Evolutionary conservation across 2,797 vertebrate species (phyloP), one percentile per base, ranked within the genome.

Genomic region (Benthosema pterotum): DNA sequence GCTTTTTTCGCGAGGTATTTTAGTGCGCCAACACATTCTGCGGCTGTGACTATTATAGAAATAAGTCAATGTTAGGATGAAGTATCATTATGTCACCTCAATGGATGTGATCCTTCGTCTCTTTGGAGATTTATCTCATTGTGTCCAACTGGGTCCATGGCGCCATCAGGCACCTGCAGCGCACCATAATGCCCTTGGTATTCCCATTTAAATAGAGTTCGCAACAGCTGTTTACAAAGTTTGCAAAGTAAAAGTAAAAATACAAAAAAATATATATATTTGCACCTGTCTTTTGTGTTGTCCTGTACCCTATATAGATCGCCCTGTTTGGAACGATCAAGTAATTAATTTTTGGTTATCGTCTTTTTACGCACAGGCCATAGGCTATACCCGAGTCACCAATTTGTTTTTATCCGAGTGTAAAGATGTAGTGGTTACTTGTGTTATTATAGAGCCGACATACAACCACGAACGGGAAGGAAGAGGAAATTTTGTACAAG

Each of bases 391-490:
- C n/a, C 16, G 78, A 74, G 78, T 78, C 83, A 79, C 80, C 85
- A 81, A 84, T 88, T 82, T 71, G 74, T 84, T 80, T 91, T 82
- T 85, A 87, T 83, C 74, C 66, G 90, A 84, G 80, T 87, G 87
- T 90, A 91, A 88, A 90, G 87, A 90, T 83, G 89, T 83, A 84
- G 93, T 78, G 93, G 93, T 94, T 94, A 93, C 88, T 93, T 90
- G 91, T 93, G 93, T 94, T 95, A 93, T 94, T 94, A 92, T 92
- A 94, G 90, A 91, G 88, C 88, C 92, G 91, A 93, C 93, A 93
- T 94, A 93, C 93, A 89, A 93, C 94, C 94, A 93, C 94, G 89
- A 95, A 94, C 93, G 94, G 94, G 94, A 95, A 95, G 94, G 94
- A 95, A 95, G 93, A 94, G 94, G 93, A 94, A 93, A 93, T 93